Conservation (phyloP, 2,797 vertebrate species). For the Hippopotamyrus pictus region DNA sequence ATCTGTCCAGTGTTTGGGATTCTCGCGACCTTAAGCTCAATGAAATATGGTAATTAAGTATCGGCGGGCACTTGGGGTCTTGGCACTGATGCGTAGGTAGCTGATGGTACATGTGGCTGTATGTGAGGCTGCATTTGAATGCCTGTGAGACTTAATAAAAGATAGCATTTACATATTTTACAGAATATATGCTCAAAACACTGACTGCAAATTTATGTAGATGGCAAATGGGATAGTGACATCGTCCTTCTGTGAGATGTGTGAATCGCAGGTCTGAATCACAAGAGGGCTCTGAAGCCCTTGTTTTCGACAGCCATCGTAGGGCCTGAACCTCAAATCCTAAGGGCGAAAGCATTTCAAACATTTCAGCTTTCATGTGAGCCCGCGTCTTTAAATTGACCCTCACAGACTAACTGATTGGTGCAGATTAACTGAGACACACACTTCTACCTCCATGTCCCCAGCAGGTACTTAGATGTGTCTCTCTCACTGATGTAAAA, state of each 20-base stretch:
- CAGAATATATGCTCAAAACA: background rate
- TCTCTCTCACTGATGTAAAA: background rate
- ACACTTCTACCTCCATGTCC: background rate
- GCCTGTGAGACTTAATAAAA: background rate
- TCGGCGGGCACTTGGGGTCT: background rate
- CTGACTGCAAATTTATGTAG: background rate
- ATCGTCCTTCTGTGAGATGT: background rate
- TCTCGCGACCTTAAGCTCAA: background rate
- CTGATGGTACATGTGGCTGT: background rate
- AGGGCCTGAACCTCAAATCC: background rate
- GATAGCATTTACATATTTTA: background rate
- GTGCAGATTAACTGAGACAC: background rate
- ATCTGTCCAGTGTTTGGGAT: background rate
- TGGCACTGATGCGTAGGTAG: background rate
- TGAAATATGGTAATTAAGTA: background rate
- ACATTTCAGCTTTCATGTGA: background rate
- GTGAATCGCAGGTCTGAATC: background rate
- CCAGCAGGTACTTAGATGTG: background rate
- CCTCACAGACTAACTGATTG: background rate
- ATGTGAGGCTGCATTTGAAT: background rate
- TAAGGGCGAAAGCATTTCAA: background rate
- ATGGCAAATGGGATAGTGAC: background rate
- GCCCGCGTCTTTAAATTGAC: background rate
- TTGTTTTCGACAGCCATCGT: background rate
- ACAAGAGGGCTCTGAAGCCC: background rate